phyloP scores from a whole-genome alignment of 1,140 invertebrate genomes.

The Formica selysi region DNA sequence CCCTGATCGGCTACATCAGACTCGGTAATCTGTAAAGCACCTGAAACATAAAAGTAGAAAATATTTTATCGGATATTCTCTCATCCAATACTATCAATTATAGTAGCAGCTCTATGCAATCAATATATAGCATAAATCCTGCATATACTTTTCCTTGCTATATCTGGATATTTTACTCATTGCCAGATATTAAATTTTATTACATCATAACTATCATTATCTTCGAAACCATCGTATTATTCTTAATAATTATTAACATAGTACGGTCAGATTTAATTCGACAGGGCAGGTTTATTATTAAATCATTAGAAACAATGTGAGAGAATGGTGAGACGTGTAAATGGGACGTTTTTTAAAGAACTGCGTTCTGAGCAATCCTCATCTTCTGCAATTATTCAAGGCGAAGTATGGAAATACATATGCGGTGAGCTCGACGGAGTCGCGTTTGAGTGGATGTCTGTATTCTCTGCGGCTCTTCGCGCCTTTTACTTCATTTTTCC shows the following conservation, averaged over 20 bases:
- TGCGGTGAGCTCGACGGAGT: slow-evolving; percentile 12
- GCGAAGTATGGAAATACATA: slow-evolving; percentile 19
- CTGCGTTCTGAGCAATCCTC: slow-evolving; percentile 11
- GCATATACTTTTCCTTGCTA: not conserved
- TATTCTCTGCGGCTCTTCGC: not conserved
- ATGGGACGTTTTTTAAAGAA: not conserved
- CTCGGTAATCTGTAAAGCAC: slow-evolving; percentile 96
- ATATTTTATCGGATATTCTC: not conserved
- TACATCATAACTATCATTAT: not conserved
- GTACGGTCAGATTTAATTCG: not conserved
- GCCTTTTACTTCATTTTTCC: slow-evolving; percentile 63
- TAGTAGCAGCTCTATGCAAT: not conserved
- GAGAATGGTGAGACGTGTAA: not conserved
- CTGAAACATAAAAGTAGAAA: slow-evolving; percentile 87
- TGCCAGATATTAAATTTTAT: not conserved
- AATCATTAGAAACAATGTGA: not conserved
- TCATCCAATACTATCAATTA: not conserved
- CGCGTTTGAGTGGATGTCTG: slow-evolving; percentile 23
- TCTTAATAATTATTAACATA: slow-evolving; percentile 10
- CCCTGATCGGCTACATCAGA: slow-evolving; percentile 96
- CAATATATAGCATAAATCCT: not conserved
- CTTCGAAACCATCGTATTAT: not conserved
- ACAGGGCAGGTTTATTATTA: not conserved
- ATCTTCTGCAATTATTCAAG: slow-evolving; percentile 32
- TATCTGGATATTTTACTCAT: not conserved